Percentiles rank a stretch among this genome's conserved stretches.
Evolutionary conservation across 2,888 invertebrate species (phyloP).

Genomic region (Antheraea yamamai): DNA sequence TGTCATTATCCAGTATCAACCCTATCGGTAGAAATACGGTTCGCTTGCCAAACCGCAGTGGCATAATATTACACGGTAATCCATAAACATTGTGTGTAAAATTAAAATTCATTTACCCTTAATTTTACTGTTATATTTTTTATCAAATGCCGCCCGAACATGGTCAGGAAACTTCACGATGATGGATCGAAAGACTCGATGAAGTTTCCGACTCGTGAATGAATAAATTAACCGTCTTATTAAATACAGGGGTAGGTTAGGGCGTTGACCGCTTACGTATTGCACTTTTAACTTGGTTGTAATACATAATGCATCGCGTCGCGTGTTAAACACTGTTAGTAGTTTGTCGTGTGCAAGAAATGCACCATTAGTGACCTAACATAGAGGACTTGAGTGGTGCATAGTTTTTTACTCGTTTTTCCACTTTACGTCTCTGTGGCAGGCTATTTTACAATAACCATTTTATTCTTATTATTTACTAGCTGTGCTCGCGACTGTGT

Average conservation of each 20-base stretch:
- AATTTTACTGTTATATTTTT: not conserved
- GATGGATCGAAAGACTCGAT: slow-evolving; percentile 44
- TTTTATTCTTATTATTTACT: not conserved
- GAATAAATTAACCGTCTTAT: slow-evolving; percentile 49
- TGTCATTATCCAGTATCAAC: not conserved
- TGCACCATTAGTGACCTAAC: slow-evolving; percentile 39
- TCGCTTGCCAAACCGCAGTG: slow-evolving; percentile 10
- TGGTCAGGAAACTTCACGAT: slow-evolving; percentile 38
- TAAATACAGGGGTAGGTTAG: slow-evolving; percentile 34
- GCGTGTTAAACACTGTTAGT: slow-evolving; percentile 29
- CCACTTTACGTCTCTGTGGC: slow-evolving; percentile 13
- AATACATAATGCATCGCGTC: slow-evolving; percentile 30
- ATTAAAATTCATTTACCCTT: slow-evolving; percentile 3
- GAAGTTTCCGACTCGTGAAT: slow-evolving; percentile 37
- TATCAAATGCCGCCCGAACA: slow-evolving; percentile 28
- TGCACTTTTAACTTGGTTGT: slow-evolving; percentile 32
- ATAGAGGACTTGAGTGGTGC: slow-evolving; percentile 23
- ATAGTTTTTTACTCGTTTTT: slow-evolving; percentile 19
- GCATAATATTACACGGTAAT: not conserved
- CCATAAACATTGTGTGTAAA: not conserved
- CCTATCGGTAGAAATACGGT: not conserved
- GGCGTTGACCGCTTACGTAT: slow-evolving; percentile 36
- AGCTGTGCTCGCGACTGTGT: too few species aligned
- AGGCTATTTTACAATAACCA: slow-evolving; percentile 16
- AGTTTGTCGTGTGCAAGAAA: slow-evolving; percentile 36